Percentiles rank a stretch among this genome's conserved stretches.
phyloP scores from a whole-genome alignment of 2,797 vertebrate species.

The Cynopterus sphinx region DNA sequence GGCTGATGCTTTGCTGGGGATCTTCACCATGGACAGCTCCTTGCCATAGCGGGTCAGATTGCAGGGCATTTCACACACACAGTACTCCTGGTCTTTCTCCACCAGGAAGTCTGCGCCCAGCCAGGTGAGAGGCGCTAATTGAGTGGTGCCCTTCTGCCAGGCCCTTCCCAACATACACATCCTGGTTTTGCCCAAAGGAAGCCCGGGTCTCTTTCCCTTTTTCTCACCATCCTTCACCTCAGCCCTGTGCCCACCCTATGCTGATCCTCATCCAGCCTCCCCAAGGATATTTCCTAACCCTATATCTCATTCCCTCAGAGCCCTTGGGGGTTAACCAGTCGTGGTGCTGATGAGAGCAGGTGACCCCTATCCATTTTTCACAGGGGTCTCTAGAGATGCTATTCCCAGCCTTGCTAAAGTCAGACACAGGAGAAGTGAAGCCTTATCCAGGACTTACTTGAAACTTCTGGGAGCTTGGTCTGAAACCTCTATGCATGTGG shows the following conservation, averaged over 20 bases:
- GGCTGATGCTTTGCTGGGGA: slow-evolving; percentile 97
- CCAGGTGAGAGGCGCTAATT: neutral
- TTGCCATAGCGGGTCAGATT: slow-evolving; percentile 95
- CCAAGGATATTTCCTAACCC: neutral
- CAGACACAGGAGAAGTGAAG: neutral
- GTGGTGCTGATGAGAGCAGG: slow-evolving; percentile 22
- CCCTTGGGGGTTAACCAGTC: neutral
- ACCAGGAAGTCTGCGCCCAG: slow-evolving; percentile 93
- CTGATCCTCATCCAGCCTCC: neutral
- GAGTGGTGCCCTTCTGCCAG: neutral
- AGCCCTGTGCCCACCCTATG: too few relatives aligned
- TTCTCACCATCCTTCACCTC: neutral
- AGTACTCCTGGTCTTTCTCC: slow-evolving; percentile 96
- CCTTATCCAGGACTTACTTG: neutral
- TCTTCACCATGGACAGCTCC: slow-evolving; percentile 98
- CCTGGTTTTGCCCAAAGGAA: neutral
- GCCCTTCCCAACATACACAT: neutral
- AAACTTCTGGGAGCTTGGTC: neutral
- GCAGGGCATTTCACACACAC: slow-evolving; percentile 96
- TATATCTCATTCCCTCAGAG: neutral
- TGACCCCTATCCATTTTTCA: neutral
- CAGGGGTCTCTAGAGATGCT: neutral
- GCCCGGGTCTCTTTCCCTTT: neutral
- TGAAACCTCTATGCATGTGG: neutral
- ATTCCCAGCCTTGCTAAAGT: neutral